Percentiles rank a stretch among this genome's conserved stretches.
phyloP scores from a whole-genome alignment of 2,888 invertebrate genomes.

The Sarcophaga carnaria region DNA sequence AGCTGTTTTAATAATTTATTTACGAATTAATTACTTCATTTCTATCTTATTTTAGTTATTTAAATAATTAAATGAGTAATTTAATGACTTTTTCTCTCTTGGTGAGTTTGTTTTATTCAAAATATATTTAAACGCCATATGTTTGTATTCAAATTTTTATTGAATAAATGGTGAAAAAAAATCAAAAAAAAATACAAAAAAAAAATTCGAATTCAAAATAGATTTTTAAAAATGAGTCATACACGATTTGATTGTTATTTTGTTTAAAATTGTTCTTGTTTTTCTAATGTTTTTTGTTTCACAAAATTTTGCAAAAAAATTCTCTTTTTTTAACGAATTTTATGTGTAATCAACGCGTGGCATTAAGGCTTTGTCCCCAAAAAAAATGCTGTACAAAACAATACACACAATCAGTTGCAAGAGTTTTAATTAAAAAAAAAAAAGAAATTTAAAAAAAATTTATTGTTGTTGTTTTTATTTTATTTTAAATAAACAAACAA shows the following conservation, averaged over 20 bases:
- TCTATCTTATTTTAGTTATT: neutral
- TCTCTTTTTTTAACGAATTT: slow-evolving; percentile 28
- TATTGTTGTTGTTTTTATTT: too few species aligned
- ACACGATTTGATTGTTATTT: neutral
- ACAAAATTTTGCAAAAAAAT: neutral
- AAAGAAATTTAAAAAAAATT: neutral
- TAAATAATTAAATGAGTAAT: neutral
- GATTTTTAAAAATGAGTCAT: neutral
- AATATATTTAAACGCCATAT: neutral
- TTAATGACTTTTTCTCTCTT: neutral
- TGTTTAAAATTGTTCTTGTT: neutral
- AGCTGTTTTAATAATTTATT: neutral
- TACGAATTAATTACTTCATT: neutral
- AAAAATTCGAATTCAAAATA: neutral
- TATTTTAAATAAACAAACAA: too few species aligned
- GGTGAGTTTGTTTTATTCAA: neutral
- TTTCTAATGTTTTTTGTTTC: neutral
- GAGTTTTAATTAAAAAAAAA: slow-evolving; percentile 1
- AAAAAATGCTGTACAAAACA: neutral
- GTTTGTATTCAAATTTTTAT: neutral
- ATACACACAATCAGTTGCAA: neutral
- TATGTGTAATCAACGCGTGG: slow-evolving; percentile 52
- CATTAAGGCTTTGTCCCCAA: slow-evolving; percentile 43
- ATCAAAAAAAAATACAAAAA: neutral
- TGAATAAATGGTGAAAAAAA: neutral